Percentiles rank a stretch among this genome's conserved stretches.
Conservation (phyloP, 2,888 invertebrate species). For the Tetramorium bicarinatum region DNA sequence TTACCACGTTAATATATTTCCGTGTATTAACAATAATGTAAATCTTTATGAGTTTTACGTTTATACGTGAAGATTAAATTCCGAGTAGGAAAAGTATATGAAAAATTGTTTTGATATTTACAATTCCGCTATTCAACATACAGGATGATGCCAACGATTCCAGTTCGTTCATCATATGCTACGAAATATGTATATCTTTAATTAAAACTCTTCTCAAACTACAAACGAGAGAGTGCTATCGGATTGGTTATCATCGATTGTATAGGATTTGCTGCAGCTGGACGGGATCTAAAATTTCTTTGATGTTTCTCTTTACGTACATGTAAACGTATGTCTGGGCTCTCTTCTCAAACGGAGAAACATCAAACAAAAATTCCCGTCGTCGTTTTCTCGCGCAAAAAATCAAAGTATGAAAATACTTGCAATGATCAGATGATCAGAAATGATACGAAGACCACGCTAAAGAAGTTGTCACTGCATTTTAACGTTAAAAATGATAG, state of each 20-base stretch:
- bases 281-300: slow-evolving; percentile 5
- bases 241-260: slow-evolving; percentile 5
- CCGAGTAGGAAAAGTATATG: not conserved
- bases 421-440: too few species aligned
- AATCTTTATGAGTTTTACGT: not conserved
- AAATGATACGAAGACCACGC: not conserved
- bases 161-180: not conserved
- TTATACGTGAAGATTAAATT: not conserved
- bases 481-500: not conserved
- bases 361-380: not conserved
- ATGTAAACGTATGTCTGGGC: not conserved
- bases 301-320: slow-evolving; percentile 1
- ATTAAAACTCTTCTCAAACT: not conserved
- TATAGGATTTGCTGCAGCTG: not conserved
- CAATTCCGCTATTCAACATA: not conserved
- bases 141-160: not conserved
- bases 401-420: slow-evolving; percentile 19
- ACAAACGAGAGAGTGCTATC: not conserved
- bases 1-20: not conserved
- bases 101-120: not conserved
- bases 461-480: not conserved
- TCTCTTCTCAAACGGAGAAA: slow-evolving; percentile 8
- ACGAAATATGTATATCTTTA: not conserved
- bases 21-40: not conserved
- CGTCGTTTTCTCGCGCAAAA: slow-evolving; percentile 6